Base-by-base conservation (phyloP, 2,888 invertebrate genomes). In the Nyleta sp. region DNA sequence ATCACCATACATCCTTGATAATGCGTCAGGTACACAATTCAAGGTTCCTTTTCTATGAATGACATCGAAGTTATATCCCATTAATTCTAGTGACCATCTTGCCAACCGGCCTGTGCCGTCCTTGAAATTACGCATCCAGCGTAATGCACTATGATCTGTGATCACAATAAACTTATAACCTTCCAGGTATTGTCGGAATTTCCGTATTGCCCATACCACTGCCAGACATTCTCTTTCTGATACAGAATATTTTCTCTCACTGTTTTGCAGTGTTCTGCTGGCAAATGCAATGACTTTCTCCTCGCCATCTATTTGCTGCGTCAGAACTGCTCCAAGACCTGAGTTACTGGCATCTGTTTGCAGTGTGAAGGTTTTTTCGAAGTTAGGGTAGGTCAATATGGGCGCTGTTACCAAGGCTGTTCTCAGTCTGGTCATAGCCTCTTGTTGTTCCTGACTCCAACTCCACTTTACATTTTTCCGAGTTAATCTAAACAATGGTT, bases 31-130 rank as follows among this genome's bases (percentile, higher is more conserved):
- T 1, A 60, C 60, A n/a, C n/a, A 8, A 20, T 46, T 3, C 13
- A 46, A 7, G 8, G 44, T 13, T 17, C 60, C 60, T 17, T 60
- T 60, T 4, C 46, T 11, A 2, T 81, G 74, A 13, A 50, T 15
- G 4, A 50, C 28, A 1, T 60, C 62, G 11, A 68, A 70, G 15
- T 65, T 57, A 15, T 78, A 78, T 11, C 78, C 75, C 17, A 78
- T 78, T 1, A 84, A 33, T 20, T 80, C 68, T 2, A 83, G 48
- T 3, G 80, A 76, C 84, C 84, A 85, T 2, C 84, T 15, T 2
- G 83, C 83, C 44, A 85, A 64, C 50, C 50, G 35, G 0, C 64
- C 38, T 2, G 28, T 28, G 13, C 17, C 13, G 10, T 50, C 24
- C 2, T 64, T 50, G 2, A 78, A 62, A 46, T 75, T 80, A 17